Conservation (phyloP, 2,113 vertebrate genomes). For the Turnix velox region DNA sequence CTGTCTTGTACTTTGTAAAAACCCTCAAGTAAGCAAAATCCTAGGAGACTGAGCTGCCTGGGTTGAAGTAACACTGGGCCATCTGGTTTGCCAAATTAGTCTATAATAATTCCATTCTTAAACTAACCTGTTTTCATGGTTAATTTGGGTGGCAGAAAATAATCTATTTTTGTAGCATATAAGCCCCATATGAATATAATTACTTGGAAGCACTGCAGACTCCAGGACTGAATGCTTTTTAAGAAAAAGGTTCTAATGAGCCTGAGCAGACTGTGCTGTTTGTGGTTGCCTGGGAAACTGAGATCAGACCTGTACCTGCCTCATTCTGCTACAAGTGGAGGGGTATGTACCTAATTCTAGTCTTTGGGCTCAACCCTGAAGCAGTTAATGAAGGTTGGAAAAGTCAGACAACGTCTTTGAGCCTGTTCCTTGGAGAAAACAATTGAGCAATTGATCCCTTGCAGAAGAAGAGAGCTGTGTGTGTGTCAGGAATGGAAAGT, state of each 20-base stretch:
- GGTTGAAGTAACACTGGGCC: neutral
- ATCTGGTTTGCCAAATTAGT: constrained; percentile 17
- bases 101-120: constrained; percentile 30
- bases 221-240: constrained; percentile 7
- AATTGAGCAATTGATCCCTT: neutral
- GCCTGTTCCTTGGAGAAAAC: neutral
- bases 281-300: constrained; percentile 71
- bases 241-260: constrained; percentile 3
- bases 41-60: neutral
- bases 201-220: constrained; percentile 29
- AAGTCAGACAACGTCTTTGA: neutral
- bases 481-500: neutral
- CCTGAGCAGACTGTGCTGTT: constrained; percentile 10
- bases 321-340: constrained; percentile 13
- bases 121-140: neutral
- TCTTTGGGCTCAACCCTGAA: neutral
- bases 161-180: constrained; percentile 39
- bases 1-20: neutral
- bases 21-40: neutral
- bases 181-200: constrained; percentile 43
- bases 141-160: constrained; percentile 36
- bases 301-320: constrained; percentile 38
- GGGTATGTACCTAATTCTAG: constrained; percentile 13
- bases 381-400: neutral
- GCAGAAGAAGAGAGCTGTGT: neutral